These are phyloP conservation scores for Salvator merianae DNA, from an alignment of 2,113 vertebrate genomes.

Conservation along the genomic window DNA sequence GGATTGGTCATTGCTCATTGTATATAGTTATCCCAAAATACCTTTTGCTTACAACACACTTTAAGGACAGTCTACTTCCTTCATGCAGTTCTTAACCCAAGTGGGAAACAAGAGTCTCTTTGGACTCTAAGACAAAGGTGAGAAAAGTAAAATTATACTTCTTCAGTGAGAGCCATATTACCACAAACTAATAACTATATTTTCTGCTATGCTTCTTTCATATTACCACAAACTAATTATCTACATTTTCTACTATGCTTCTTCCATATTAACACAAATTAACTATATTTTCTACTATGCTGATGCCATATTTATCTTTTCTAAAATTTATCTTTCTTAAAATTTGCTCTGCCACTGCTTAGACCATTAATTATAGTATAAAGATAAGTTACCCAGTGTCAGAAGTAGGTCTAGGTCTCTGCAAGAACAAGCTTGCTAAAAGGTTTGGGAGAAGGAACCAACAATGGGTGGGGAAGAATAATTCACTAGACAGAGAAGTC, in stretches of 20 bases:
- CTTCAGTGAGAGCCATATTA: constrained; percentile 6
- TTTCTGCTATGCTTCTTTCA: no score
- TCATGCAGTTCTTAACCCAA: background rate
- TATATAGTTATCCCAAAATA: background rate
- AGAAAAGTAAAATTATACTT: background rate
- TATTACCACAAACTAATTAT: constrained; percentile 31
- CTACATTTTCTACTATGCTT: no score
- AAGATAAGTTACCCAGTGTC: constrained; percentile 32
- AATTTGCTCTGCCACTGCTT: background rate
- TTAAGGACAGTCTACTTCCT: background rate
- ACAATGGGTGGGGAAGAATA: background rate
- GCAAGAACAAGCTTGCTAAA: constrained; percentile 48
- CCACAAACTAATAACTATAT: constrained; percentile 30
- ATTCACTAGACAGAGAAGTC: constrained; percentile 31
- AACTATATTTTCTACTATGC: background rate
- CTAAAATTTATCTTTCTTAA: background rate
- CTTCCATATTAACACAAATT: constrained; percentile 22
- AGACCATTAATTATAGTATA: constrained; percentile 44
- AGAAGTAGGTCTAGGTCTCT: constrained; percentile 32
- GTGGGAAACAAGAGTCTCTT: constrained; percentile 14
- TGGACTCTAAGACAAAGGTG: background rate
- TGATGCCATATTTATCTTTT: constrained; percentile 11
- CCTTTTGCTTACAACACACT: constrained; percentile 9
- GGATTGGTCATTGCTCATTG: background rate
- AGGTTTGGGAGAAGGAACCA: background rate